Evolutionary conservation across 35 echinoderm and acorn worm genomes (phyloP), one percentile per base, ranked within the genome.

Genomic region (Eucidaris tribuloides): DNA sequence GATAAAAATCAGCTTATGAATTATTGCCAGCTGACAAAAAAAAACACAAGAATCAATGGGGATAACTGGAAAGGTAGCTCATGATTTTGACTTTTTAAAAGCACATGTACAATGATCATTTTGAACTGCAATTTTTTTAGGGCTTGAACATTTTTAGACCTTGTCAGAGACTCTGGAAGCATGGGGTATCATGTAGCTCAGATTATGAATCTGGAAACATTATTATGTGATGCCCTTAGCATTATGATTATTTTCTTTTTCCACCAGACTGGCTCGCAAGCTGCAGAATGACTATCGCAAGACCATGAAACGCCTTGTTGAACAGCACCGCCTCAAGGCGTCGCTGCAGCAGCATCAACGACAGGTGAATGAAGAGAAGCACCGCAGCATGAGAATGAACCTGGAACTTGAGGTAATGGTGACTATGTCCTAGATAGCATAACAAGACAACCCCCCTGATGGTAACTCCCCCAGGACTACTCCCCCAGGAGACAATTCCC

Each of bases 381-480:
- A 84, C 48, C 59, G 55, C 9, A 48, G 18, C 27, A 84, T 68
- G 35, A 65, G 38, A 29, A 43, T 33, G 33, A 71, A 29, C 13
- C 17, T 46, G 59, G 82, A 84, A 49, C 15, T 44, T 19, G 82
- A 84, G 82, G 82, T 84, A 71, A n/a, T n/a, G n/a, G n/a, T n/a
- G n/a, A n/a, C n/a, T n/a, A n/a, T n/a, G n/a, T n/a, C n/a, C n/a
- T n/a, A n/a, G n/a, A n/a, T n/a, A n/a, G n/a, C n/a, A n/a, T n/a
- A n/a, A n/a, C n/a, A n/a, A n/a, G n/a, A n/a, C n/a, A n/a, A n/a
- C n/a, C n/a, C n/a, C n/a, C n/a, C n/a, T n/a, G n/a, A n/a, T n/a
- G n/a, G n/a, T n/a, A n/a, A n/a, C n/a, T n/a, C n/a, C n/a, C n/a
- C n/a, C n/a, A n/a, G n/a, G n/a, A n/a, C n/a, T n/a, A n/a, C n/a